Evolutionary conservation across 2,888 invertebrate species (phyloP), one percentile per base, ranked within the genome.

Genomic region (Synanthedon myopaeformis): DNA sequence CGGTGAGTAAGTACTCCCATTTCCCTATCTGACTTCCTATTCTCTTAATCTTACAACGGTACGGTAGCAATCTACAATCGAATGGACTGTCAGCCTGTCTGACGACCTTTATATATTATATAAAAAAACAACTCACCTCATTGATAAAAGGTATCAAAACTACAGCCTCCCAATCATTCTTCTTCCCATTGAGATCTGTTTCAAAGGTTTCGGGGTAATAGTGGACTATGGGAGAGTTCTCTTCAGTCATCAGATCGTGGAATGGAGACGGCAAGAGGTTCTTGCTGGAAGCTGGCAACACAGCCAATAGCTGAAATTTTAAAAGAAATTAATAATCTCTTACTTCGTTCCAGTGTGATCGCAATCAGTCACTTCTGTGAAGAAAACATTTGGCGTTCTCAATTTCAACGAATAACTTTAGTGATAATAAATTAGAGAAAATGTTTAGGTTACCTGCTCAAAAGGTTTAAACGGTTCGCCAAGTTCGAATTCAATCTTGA

Each of bases 111-210:
- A n/a, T n/a, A n/a, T n/a, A n/a, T n/a, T n/a, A n/a, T n/a, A n/a
- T n/a, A n/a, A n/a, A n/a, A n/a, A n/a, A 13, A 13, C 17, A 49
- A 12, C 12, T 12, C 63, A 91, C 92, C 85, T 97, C 96, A 63
- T 97, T 93, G 65, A 98, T 97, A 65, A 98, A 97, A 0, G 97
- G 97, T 70, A 98, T 95, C 1, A 97, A 88, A 1, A 97, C 96
- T 0, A 98, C 94, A 0, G 97, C 97, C 75, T 98, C 98, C 98
- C 99, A 99, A 61, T 97, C 97, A 69, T 97, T 95, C 65, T 91
- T 91, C 78, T 99, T 99, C 5, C 98, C 98, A 82, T 99, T 99
- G 54, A 98, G 89, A 87, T 99, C 99, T 0, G 96, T 96, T 66
- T 94, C 91, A 76, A 99, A 99, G 61, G 97, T 90, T 52, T 88